Percentiles rank a stretch among this genome's conserved stretches.
These are phyloP conservation scores for Podarcis cretensis DNA, from an alignment of 2,113 vertebrate species.

Conservation along the genomic window DNA sequence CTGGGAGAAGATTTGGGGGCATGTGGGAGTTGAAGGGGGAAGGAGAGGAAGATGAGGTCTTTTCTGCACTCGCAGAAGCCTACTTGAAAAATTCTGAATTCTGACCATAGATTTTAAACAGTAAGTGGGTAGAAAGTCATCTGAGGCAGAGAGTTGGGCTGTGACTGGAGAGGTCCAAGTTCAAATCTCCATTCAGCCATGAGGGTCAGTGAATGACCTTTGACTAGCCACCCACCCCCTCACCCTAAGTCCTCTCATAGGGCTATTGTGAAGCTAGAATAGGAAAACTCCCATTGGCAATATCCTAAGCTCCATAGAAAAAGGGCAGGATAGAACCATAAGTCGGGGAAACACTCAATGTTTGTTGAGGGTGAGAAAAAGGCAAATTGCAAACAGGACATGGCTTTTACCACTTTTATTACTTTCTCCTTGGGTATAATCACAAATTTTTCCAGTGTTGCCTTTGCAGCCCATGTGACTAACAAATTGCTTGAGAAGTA, in stretches of 20 bases:
- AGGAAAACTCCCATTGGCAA: too few relatives aligned
- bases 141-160: neutral
- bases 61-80: too few relatives aligned
- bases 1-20: too few relatives aligned
- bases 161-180: neutral
- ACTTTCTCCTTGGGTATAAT: too few relatives aligned
- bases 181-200: neutral
- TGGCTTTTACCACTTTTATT: neutral
- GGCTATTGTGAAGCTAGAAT: neutral
- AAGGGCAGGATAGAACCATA: neutral
- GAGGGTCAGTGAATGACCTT: neutral
- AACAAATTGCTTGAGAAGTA: neutral
- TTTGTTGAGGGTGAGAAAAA: neutral
- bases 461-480: neutral
- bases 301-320: too few relatives aligned
- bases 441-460: neutral
- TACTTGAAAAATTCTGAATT: too few relatives aligned
- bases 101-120: too few relatives aligned
- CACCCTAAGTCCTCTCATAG: neutral
- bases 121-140: neutral
- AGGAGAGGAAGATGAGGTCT: too few relatives aligned
- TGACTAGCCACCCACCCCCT: neutral
- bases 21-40: too few relatives aligned
- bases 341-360: neutral
- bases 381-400: neutral